Base-by-base conservation (phyloP, 2,113 vertebrate genomes). In the Monopterus albus region DNA sequence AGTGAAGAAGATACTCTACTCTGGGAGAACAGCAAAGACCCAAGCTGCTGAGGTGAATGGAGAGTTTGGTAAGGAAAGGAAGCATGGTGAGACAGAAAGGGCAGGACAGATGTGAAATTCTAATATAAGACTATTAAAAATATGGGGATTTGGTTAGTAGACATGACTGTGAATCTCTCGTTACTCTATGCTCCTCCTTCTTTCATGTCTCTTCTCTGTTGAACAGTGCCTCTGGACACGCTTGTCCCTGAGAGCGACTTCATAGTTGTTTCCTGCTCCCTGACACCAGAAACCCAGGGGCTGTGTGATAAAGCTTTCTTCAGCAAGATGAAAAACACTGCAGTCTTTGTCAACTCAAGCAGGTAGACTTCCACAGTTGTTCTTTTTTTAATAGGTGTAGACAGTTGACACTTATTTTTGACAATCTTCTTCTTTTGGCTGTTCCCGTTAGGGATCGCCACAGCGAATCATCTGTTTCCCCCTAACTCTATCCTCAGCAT, bases 1-100 rank as follows among this genome's bases (percentile, higher is more conserved):
- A 45, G 92, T 95, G 47, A 93, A 92, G 72, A 89, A 87, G 58
- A 85, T 95, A 45, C 80, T 95, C 17, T 95, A 95, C 67, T 88
- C 91, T 9, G 94, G 94, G 51, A 87, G 91, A 74, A 82, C 87
- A 13, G 81, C 87, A 26, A 94, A 93, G 65, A 61, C 89, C 0
- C 7, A 91, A 1, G 87, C 93, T 26, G 74, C 86, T 3, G 87
- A 93, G 68, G 88, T 95, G 40, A 91, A 92, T 0, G 94, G 91
- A 62, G 91, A 95, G 74, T 92, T 90, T 65, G 94, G 94, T 95
- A 81, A 93, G 93, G 47, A 31, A n/a, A 68, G 36, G 18, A 1
- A 45, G 13, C 18, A 33, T 2, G 23, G n/a, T 13, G n/a, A 40
- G 20, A 28, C 4, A 25, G 25, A 43, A 29, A 53, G 7, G 10